Evolutionary conservation across 2,888 invertebrate species (phyloP).

Genomic region (Pristionchus exspectatus): DNA sequence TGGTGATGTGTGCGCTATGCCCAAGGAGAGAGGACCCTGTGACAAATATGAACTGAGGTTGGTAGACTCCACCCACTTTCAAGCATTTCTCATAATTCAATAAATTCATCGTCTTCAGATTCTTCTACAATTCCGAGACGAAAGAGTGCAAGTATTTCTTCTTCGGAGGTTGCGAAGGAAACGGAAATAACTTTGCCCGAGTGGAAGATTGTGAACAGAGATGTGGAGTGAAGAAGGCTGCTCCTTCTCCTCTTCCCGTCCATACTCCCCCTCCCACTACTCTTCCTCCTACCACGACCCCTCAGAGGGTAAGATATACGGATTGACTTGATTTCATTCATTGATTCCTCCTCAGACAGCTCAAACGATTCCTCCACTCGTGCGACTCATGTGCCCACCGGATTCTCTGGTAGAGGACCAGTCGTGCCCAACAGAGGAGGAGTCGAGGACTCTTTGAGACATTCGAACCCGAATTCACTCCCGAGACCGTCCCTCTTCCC

Average conservation of each 20-base stretch:
- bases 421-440: not conserved
- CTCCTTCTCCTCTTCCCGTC: not conserved
- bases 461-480: not conserved
- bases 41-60: conserved; percentile 77
- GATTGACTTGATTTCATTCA: not conserved
- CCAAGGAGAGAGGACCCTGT: conserved; percentile 79
- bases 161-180: conserved; percentile 78
- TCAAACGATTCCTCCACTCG: not conserved
- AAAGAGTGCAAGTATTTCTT: conserved; percentile 79
- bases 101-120: conserved; percentile 49
- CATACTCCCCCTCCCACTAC: conserved; percentile 53
- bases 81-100: not conserved
- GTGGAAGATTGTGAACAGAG: conserved; percentile 68
- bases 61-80: not conserved
- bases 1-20: conserved; percentile 65
- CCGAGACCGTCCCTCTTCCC: conserved; percentile 22
- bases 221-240: conserved; percentile 57
- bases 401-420: not conserved
- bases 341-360: not conserved
- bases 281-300: conserved; percentile 58
- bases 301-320: conserved; percentile 45
- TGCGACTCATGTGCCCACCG: not conserved
- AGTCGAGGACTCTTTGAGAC: not conserved
- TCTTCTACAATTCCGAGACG: conserved; percentile 70
- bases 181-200: conserved; percentile 75